Base-by-base conservation (phyloP, 2,888 invertebrate genomes). In the Aporophyla nigra region DNA sequence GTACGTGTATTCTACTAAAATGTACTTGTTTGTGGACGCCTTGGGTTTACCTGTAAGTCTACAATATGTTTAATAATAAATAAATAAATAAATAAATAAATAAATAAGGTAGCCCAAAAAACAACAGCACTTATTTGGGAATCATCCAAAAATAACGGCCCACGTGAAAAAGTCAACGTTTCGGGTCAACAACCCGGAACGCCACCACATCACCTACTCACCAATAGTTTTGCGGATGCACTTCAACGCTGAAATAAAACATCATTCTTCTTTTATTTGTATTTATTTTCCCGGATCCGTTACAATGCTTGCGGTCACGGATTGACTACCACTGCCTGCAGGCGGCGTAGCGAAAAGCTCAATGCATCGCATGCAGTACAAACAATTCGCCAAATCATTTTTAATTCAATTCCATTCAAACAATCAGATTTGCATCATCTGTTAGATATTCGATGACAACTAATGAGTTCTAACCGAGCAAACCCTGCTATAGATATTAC, bases 271-370 rank as follows among this genome's bases (percentile, higher is more conserved):
- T 81, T 85, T 85, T 75, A 81, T 75, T 76, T 68, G 65, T 75
- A 77, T 87, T 85, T 87, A 77, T 74, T 84, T 70, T 54, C 7
- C 61, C 58, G 63, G 68, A 65, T 56, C 62, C 69, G 72, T 70
- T 72, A 76, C 85, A 84, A 58, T 70, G 76, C 68, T 70, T 49
- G 78, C 51, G 78, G 85, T 85, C 75, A 80, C 63, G 78, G 72
- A 71, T 76, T 76, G 75, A 82, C 73, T 80, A 56, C 69, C 43
- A 19, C 58, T 69, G 71, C 70, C 72, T 74, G 56, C 73, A 70
- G 59, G 59, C 67, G 61, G 59, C 67, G 61, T 59, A 61, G 65
- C 59, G 74, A 82, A 77, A 75, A 68, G 12, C 56, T 49, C 54
- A 49, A 78, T 82, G 49, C 46, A 83, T 71, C 19, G 71, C 79